These are phyloP conservation scores for Dryobotodes eremita DNA, from an alignment of 2,888 invertebrate genomes.

Conservation along the genomic window DNA sequence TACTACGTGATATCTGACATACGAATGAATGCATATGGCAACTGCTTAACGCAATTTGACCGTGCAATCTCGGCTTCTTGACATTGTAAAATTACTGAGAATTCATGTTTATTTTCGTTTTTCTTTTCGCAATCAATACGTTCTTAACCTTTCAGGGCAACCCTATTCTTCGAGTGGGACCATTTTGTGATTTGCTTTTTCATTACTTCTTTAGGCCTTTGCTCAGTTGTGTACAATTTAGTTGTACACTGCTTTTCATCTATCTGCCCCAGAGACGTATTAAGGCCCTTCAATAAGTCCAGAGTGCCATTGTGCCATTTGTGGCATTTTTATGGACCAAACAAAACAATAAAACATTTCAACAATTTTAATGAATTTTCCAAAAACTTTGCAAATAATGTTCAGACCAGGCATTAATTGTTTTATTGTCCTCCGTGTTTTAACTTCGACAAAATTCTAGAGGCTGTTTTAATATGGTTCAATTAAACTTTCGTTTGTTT, in stretches of 20 bases:
- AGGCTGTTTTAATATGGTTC: slow-evolving; percentile 33
- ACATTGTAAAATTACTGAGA: background rate
- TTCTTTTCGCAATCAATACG: background rate
- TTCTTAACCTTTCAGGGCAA: background rate
- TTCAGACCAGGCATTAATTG: slow-evolving; percentile 15
- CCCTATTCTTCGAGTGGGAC: background rate
- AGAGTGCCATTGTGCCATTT: background rate
- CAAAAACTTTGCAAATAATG: slow-evolving; percentile 36
- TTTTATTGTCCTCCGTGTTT: slow-evolving; percentile 25
- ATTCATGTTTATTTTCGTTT: background rate
- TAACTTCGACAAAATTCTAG: slow-evolving; percentile 25
- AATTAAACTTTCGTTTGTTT: slow-evolving; percentile 34
- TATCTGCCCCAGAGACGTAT: background rate
- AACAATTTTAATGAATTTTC: slow-evolving; percentile 12
- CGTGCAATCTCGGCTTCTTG: slow-evolving; percentile 4
- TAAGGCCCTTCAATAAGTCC: background rate
- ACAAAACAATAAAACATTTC: slow-evolving; percentile 8
- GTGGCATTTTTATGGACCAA: background rate
- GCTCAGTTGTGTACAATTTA: background rate
- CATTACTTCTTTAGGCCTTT: background rate
- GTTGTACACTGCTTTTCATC: background rate
- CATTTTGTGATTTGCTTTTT: background rate
- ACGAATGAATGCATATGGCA: slow-evolving; percentile 24
- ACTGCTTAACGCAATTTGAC: slow-evolving; percentile 29
- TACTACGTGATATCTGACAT: slow-evolving; percentile 38